These are phyloP conservation scores for Entomyzon cyanotis DNA, from an alignment of 2,113 vertebrate genomes.

Conservation along the genomic window DNA sequence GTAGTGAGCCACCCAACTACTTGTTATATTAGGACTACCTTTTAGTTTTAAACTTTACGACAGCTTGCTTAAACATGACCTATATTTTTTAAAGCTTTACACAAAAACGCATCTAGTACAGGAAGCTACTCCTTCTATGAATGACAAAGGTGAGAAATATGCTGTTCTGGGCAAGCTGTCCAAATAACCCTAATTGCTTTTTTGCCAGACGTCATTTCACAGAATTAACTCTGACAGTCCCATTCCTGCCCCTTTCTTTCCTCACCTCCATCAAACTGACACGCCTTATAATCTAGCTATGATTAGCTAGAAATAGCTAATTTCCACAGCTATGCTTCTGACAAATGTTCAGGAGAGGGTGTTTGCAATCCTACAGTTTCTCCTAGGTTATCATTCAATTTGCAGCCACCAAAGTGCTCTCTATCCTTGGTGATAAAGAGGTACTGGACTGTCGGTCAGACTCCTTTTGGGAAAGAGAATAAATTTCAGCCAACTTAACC, in stretches of 20 bases:
- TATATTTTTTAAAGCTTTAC: neutral
- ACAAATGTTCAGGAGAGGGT: neutral
- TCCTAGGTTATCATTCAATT: neutral
- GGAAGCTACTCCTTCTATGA: neutral
- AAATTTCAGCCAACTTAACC: neutral
- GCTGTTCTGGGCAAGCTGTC: neutral
- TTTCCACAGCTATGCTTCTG: neutral
- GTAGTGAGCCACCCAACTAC: neutral
- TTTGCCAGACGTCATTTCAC: neutral
- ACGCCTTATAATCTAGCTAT: neutral
- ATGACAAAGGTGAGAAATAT: neutral
- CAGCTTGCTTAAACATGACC: neutral
- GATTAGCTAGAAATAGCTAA: conserved; percentile 31
- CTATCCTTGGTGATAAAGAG: neutral
- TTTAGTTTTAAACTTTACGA: neutral
- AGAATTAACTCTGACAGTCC: neutral
- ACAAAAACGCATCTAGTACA: neutral
- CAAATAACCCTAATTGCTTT: conserved; percentile 17
- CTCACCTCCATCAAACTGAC: neutral
- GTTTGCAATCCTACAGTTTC: neutral
- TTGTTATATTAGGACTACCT: neutral
- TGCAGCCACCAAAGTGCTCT: neutral
- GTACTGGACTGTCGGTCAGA: neutral
- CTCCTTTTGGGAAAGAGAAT: neutral
- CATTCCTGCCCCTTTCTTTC: neutral